These are phyloP conservation scores for Hedya salicella DNA, from an alignment of 2,888 invertebrate species.

Conservation along the genomic window DNA sequence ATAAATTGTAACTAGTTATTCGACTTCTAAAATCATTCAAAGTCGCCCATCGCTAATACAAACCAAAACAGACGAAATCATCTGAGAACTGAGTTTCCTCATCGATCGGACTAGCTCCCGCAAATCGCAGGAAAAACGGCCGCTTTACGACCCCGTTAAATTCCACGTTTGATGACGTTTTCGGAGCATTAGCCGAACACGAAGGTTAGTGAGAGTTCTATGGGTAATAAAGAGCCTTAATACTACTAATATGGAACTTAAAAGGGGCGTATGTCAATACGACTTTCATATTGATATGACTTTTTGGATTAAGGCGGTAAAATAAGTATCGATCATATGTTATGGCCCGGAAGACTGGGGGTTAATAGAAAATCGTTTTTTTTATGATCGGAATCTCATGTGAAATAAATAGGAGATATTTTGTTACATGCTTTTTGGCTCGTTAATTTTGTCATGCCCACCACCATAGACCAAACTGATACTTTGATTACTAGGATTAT, in stretches of 20 bases:
- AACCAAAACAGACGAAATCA: neutral
- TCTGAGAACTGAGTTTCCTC: neutral
- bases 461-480: no score
- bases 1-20: no score
- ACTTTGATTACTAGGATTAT: no score
- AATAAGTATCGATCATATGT: slow-evolving; percentile 18
- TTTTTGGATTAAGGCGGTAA: neutral
- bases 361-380: slow-evolving; percentile 4
- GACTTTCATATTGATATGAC: neutral
- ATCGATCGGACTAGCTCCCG: neutral
- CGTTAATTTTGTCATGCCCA: no score
- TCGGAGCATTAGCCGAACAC: slow-evolving; percentile 35
- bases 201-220: slow-evolving; percentile 25
- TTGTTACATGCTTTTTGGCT: neutral
- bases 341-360: slow-evolving; percentile 16
- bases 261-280: neutral
- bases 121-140: slow-evolving; percentile 32
- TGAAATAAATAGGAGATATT: neutral
- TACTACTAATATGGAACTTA: neutral
- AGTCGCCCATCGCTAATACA: no score
- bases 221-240: slow-evolving; percentile 20
- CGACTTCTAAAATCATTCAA: no score
- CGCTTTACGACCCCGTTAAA: slow-evolving; percentile 38
- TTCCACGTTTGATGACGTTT: slow-evolving; percentile 36
- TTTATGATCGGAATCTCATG: neutral